Evolutionary conservation across 2,113 vertebrate species (phyloP).

Genomic region (Helogale parvula): DNA sequence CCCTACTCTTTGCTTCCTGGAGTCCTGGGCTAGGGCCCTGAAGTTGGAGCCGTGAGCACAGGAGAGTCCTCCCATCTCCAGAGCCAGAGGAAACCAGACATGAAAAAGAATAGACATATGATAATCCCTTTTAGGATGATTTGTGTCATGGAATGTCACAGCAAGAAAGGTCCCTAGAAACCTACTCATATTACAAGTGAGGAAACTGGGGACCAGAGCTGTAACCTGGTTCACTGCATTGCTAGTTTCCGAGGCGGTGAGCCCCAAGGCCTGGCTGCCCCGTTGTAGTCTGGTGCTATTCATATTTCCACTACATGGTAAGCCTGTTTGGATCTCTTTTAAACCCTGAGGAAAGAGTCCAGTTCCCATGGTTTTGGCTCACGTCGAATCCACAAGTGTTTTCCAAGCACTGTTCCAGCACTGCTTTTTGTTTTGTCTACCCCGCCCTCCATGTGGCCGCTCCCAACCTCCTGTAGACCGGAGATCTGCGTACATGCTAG

Average conservation of each 20-base stretch:
- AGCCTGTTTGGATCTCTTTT: slow-evolving; percentile 57
- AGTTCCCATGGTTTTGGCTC: slow-evolving; percentile 73
- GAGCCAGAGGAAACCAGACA: not conserved
- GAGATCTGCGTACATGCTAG: not conserved
- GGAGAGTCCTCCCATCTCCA: not conserved
- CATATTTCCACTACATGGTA: slow-evolving; percentile 43
- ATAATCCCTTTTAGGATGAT: not conserved
- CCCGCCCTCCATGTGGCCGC: slow-evolving; percentile 51
- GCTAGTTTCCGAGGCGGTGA: not conserved
- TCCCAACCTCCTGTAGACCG: slow-evolving; percentile 29
- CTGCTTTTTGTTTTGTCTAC: slow-evolving; percentile 62
- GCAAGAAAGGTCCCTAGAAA: not conserved
- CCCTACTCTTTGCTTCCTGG: not conserved
- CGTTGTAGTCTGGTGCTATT: not conserved
- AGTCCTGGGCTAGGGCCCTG: not conserved
- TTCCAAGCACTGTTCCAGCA: slow-evolving; percentile 67
- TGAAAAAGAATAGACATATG: not conserved
- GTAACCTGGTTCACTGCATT: not conserved
- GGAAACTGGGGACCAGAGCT: not conserved
- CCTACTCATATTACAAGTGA: not conserved
- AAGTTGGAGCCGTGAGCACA: not conserved
- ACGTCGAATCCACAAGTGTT: slow-evolving; percentile 63
- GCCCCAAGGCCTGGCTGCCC: not conserved
- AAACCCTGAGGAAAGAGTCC: slow-evolving; percentile 63
- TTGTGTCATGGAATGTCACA: not conserved